These are phyloP conservation scores for Salvelinus fontinalis DNA, from an alignment of 2,113 vertebrate species.

Conservation along the genomic window DNA sequence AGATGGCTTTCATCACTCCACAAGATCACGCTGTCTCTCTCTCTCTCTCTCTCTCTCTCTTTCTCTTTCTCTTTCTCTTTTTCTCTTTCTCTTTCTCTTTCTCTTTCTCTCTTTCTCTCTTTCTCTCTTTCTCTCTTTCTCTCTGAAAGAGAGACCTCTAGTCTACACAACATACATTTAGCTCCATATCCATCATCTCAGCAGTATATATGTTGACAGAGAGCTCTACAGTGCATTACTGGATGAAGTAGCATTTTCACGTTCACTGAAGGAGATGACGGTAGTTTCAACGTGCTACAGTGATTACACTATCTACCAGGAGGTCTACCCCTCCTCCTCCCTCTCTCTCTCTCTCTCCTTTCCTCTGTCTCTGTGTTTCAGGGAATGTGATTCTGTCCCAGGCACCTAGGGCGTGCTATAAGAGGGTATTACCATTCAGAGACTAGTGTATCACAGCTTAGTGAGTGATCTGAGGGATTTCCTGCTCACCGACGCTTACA, in stretches of 20 bases:
- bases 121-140: too few relatives aligned
- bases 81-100: too few relatives aligned
- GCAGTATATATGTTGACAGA: not conserved
- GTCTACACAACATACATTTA: too few relatives aligned
- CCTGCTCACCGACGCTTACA: conserved; percentile 59
- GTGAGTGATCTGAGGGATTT: conserved; percentile 63
- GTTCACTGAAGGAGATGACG: not conserved
- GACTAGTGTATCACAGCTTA: conserved; percentile 58
- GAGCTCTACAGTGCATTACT: not conserved
- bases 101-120: too few relatives aligned
- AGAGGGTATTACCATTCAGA: conserved; percentile 55
- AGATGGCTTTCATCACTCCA: too few relatives aligned
- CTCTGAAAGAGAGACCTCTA: not conserved
- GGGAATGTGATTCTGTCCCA: conserved; percentile 15
- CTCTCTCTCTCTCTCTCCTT: conserved; percentile 40
- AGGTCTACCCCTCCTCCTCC: conserved; percentile 43
- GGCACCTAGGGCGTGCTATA: conserved; percentile 49
- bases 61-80: too few relatives aligned
- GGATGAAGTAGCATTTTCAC: not conserved
- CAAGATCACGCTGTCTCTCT: too few relatives aligned
- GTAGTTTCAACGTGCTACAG: not conserved
- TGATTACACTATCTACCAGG: not conserved
- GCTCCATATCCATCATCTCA: not conserved
- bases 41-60: too few relatives aligned
- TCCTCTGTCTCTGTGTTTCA: conserved; percentile 35